phyloP scores from a whole-genome alignment of 2,888 invertebrate genomes.

The Xestoiulus laeticollis region DNA sequence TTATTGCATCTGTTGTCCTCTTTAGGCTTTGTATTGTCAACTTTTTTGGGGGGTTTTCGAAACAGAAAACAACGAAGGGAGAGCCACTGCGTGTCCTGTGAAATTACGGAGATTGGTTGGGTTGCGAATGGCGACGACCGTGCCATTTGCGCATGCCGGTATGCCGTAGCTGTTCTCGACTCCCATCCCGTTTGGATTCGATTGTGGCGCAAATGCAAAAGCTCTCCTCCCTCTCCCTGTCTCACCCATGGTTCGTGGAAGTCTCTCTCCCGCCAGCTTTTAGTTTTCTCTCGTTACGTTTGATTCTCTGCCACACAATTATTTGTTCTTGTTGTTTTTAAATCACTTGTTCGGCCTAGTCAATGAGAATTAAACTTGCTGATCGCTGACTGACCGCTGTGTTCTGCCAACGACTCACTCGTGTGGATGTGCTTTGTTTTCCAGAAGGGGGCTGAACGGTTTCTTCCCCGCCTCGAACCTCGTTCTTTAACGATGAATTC shows the following conservation, averaged over 20 bases:
- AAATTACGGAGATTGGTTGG: background rate
- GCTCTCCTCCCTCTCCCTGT: slow-evolving; percentile 40
- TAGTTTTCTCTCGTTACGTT: slow-evolving; percentile 42
- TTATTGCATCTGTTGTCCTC: slow-evolving; percentile 31
- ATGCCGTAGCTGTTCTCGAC: background rate
- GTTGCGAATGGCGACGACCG: background rate
- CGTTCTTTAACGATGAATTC: slow-evolving; percentile 35
- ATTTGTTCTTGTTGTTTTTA: slow-evolving; percentile 40
- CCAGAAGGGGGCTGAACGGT: slow-evolving; percentile 13
- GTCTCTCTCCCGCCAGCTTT: slow-evolving; percentile 29
- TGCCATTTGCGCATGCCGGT: background rate
- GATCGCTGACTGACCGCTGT: slow-evolving; percentile 41
- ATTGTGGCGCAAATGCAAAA: slow-evolving; percentile 31
- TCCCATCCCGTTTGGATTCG: slow-evolving; percentile 33
- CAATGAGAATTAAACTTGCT: slow-evolving; percentile 41
- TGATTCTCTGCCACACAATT: slow-evolving; percentile 42
- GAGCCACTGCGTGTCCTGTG: slow-evolving; percentile 22
- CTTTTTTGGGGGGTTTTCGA: background rate
- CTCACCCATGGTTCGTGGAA: background rate
- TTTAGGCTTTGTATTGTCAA: slow-evolving; percentile 43
- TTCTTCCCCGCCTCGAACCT: background rate
- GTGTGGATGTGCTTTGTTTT: slow-evolving; percentile 30
- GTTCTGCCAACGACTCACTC: slow-evolving; percentile 39
- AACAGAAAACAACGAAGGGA: background rate
- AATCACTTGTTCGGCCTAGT: slow-evolving; percentile 43